A percentile compares a stretch with the other conserved stretches of the same genome.
Conservation (phyloP, 2,113 vertebrate species). For the Dissostichus mawsoni region DNA sequence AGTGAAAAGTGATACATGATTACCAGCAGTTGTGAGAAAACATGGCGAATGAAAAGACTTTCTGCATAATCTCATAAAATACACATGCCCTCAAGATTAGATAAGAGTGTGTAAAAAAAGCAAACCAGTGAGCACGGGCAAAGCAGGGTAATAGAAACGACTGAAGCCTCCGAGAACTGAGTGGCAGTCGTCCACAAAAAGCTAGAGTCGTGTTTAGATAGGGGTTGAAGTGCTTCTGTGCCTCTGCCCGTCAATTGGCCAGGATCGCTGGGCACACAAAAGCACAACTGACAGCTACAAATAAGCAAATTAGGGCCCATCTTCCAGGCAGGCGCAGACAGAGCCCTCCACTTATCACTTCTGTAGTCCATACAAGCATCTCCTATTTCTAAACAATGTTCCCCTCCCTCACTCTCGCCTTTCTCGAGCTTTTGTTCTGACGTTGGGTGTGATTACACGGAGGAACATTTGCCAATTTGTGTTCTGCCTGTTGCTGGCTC, state of each 20-base stretch:
- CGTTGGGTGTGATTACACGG: constrained; percentile 44
- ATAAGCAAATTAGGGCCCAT: constrained; percentile 64
- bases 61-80: constrained; percentile 14
- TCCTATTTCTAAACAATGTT: constrained; percentile 60
- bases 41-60: neutral
- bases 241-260: constrained; percentile 41
- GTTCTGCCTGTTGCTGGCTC: neutral
- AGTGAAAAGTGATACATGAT: constrained; percentile 33
- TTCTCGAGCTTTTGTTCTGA: constrained; percentile 36
- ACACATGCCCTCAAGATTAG: constrained; percentile 55
- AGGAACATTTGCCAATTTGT: constrained; percentile 48
- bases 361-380: constrained; percentile 42
- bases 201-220: constrained; percentile 36
- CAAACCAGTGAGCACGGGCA: neutral
- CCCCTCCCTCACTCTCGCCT: constrained; percentile 21
- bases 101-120: constrained; percentile 27
- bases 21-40: constrained; percentile 21
- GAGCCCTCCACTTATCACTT: constrained; percentile 48
- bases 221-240: neutral
- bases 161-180: constrained; percentile 13
- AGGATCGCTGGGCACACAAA: constrained; percentile 30
- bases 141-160: neutral
- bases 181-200: constrained; percentile 38
- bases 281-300: constrained; percentile 64
- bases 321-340: constrained; percentile 24